These are phyloP conservation scores for Aptenodytes patagonicus DNA, from an alignment of 2,113 vertebrate genomes.

Conservation along the genomic window DNA sequence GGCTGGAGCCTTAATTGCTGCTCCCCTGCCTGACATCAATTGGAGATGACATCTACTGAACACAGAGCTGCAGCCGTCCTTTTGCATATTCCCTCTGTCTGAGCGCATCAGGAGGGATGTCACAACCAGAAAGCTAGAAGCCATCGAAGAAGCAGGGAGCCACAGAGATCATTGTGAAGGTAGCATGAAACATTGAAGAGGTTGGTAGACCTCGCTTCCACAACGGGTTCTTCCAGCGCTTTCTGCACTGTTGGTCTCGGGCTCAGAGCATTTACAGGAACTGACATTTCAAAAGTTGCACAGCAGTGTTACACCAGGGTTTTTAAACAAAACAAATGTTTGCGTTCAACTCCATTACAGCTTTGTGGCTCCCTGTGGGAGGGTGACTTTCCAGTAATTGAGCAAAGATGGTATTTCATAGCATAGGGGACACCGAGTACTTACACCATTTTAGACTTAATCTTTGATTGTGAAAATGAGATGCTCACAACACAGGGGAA, in stretches of 20 bases:
- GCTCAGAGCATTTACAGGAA: conserved; percentile 47
- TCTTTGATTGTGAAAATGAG: background rate
- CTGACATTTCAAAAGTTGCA: conserved; percentile 65
- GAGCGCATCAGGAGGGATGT: conserved; percentile 74
- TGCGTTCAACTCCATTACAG: conserved; percentile 31
- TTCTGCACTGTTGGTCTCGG: conserved; percentile 52
- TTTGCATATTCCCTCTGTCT: conserved; percentile 83
- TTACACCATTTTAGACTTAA: background rate
- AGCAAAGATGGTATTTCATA: background rate
- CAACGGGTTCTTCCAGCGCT: conserved; percentile 64
- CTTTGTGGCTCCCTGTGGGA: conserved; percentile 24
- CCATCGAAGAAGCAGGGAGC: conserved; percentile 27
- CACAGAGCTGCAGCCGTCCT: conserved; percentile 67
- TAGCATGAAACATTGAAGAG: conserved; percentile 53
- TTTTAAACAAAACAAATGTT: conserved; percentile 70
- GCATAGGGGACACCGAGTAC: background rate
- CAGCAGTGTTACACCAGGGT: conserved; percentile 12
- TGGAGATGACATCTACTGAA: conserved; percentile 74
- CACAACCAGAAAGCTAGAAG: conserved; percentile 71
- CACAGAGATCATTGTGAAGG: conserved; percentile 26
- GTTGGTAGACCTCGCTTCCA: conserved; percentile 56
- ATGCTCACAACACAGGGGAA: background rate
- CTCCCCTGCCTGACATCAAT: conserved; percentile 65
- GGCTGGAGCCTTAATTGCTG: conserved; percentile 63
- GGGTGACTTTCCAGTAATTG: conserved; percentile 47